Evolutionary conservation across 2,113 vertebrate species (phyloP).

Genomic region (Neotoma lepida): DNA sequence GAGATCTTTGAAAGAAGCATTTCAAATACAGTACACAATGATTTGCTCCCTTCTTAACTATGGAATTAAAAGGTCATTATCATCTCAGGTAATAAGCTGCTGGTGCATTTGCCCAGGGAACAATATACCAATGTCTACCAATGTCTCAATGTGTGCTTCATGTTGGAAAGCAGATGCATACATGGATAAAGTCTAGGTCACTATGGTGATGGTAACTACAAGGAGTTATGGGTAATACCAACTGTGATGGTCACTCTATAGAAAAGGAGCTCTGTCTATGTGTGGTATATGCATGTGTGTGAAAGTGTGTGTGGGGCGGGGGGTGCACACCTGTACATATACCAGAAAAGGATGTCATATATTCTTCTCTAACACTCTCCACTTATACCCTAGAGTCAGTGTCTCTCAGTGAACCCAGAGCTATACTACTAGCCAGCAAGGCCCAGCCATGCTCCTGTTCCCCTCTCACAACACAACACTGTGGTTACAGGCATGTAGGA

Average conservation of each 20-base stretch:
- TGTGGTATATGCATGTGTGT: background rate
- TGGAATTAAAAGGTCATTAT: slow-evolving; percentile 51
- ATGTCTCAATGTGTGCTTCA: background rate
- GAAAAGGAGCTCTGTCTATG: background rate
- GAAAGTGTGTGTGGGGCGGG: background rate
- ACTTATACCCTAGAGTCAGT: too few species aligned
- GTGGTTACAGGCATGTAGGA: background rate
- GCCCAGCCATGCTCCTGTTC: too few species aligned
- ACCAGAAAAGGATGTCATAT: background rate
- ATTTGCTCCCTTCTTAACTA: slow-evolving; percentile 31
- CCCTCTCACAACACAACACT: background rate
- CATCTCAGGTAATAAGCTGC: slow-evolving; percentile 42
- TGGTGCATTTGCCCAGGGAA: background rate
- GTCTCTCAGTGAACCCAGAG: background rate
- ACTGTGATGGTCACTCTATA: background rate
- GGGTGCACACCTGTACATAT: background rate
- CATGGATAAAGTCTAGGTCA: background rate
- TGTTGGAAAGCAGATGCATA: background rate
- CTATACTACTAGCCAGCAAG: background rate
- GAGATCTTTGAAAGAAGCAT: slow-evolving; percentile 53
- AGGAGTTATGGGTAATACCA: background rate
- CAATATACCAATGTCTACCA: background rate
- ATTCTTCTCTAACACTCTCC: background rate
- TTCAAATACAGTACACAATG: slow-evolving; percentile 35
- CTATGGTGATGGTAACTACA: background rate